A percentile compares a stretch with the other conserved stretches of the same genome.
These are phyloP conservation scores for Gobio gobio DNA, from an alignment of 2,113 vertebrate species.

Conservation along the genomic window DNA sequence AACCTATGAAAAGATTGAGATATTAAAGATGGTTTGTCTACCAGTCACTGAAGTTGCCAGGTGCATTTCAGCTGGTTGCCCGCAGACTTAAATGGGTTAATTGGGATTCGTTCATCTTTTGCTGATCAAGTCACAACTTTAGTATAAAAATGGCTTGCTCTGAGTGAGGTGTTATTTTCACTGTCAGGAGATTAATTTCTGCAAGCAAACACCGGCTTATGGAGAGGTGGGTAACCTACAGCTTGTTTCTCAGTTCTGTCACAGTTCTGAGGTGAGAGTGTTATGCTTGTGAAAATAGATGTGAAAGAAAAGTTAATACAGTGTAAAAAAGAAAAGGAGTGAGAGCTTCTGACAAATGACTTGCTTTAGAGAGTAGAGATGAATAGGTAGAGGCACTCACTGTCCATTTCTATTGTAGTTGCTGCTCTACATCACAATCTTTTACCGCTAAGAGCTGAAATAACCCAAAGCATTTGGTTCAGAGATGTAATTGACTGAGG, in stretches of 20 bases:
- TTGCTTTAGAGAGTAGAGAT: background rate
- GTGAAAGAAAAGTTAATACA: background rate
- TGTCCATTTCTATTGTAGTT: slow-evolving; percentile 11
- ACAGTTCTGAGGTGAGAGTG: slow-evolving; percentile 4
- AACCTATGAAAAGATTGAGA: background rate
- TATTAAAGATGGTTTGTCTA: background rate
- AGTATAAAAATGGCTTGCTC: slow-evolving; percentile 1
- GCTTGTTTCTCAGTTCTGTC: slow-evolving; percentile 19
- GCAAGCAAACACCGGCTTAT: slow-evolving; percentile 7
- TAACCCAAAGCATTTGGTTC: slow-evolving; percentile 69
- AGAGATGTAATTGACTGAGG: slow-evolving; percentile 74
- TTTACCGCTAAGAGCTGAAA: slow-evolving; percentile 68
- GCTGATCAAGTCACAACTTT: slow-evolving; percentile 20
- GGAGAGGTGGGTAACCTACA: background rate
- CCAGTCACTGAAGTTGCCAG: background rate
- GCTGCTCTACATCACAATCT: background rate
- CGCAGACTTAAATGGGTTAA: background rate
- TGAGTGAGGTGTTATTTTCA: background rate
- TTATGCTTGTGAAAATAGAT: slow-evolving; percentile 13
- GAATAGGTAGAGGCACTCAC: slow-evolving; percentile 7
- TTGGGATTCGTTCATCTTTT: slow-evolving; percentile 2
- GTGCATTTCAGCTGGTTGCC: background rate
- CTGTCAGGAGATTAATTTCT: background rate
- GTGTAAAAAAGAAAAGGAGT: slow-evolving; percentile 7
- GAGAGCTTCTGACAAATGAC: slow-evolving; percentile 1